phyloP scores from a whole-genome alignment of 2,888 invertebrate species.

The Agyllia agylla region DNA sequence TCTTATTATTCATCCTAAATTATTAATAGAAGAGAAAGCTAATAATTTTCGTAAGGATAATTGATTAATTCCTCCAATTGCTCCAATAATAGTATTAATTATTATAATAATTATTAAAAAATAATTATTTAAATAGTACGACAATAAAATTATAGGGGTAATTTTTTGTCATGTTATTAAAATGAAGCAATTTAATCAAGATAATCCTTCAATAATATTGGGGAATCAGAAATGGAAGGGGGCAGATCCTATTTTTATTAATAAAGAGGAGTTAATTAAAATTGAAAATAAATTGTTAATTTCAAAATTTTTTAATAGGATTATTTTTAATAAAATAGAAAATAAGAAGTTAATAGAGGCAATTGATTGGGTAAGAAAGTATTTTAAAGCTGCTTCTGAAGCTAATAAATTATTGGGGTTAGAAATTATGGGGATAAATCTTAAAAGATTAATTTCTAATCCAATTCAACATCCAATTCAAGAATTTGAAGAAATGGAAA shows the following conservation, averaged over 20 bases:
- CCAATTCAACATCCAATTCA: slow-evolving; percentile 91
- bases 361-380: slow-evolving; percentile 91
- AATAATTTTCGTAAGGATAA: slow-evolving; percentile 90
- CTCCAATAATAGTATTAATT: slow-evolving; percentile 86
- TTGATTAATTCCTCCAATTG: slow-evolving; percentile 90
- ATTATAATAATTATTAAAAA: slow-evolving; percentile 81
- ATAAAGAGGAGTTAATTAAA: too few species aligned
- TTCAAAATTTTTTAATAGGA: too few species aligned
- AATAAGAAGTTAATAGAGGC: slow-evolving; percentile 90
- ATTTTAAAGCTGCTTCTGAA: slow-evolving; percentile 91
- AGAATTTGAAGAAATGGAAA: slow-evolving; percentile 84
- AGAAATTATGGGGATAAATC: slow-evolving; percentile 91
- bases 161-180: not conserved
- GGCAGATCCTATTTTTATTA: too few species aligned
- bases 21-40: slow-evolving; percentile 93
- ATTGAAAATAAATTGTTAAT: too few species aligned
- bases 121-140: not conserved
- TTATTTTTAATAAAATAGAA: slow-evolving; percentile 83
- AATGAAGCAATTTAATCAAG: too few species aligned
- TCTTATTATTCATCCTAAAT: slow-evolving; percentile 90
- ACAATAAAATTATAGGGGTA: not conserved
- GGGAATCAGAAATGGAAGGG: too few species aligned
- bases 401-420: slow-evolving; percentile 86
- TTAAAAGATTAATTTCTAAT: slow-evolving; percentile 92
- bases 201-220: too few species aligned